These are phyloP conservation scores for Siphamia tubifer DNA, from an alignment of 2,113 vertebrate genomes.

Conservation along the genomic window DNA sequence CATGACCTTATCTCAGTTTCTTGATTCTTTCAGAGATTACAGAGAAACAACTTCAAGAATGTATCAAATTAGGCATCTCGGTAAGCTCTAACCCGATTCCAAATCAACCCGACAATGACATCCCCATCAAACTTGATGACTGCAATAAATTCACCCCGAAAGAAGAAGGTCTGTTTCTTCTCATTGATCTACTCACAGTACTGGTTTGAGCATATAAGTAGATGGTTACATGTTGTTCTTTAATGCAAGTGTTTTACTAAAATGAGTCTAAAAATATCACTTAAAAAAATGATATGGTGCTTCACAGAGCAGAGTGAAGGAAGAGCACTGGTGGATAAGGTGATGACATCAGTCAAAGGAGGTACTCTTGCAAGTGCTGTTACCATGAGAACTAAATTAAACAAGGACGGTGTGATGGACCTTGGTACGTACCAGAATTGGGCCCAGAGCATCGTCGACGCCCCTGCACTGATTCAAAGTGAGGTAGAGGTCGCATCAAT, in stretches of 20 bases:
- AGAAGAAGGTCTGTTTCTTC: constrained; percentile 59
- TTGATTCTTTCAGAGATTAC: constrained; percentile 76
- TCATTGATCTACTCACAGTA: not conserved
- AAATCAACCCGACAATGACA: too few species aligned
- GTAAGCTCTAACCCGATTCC: rapidly evolving
- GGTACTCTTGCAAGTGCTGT: constrained; percentile 74
- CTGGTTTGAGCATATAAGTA: not conserved
- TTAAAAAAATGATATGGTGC: not conserved
- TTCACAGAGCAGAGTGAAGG: not conserved
- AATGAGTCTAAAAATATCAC: too few species aligned
- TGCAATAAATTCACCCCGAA: constrained; percentile 30
- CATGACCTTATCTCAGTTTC: not conserved
- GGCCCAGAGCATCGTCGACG: constrained; percentile 79
- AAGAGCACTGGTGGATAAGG: constrained; percentile 78
- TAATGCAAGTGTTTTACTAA: not conserved
- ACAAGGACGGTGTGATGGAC: constrained; percentile 62
- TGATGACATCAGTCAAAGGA: constrained; percentile 84
- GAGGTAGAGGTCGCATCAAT: constrained; percentile 47
- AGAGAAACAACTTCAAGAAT: constrained; percentile 71
- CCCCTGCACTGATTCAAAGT: constrained; percentile 80
- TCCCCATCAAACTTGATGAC: rapidly evolving
- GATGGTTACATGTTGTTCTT: too few species aligned
- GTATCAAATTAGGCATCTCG: constrained; percentile 72
- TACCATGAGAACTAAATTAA: constrained; percentile 79
- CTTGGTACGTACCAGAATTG: constrained; percentile 76